Percentiles rank a stretch among this genome's conserved stretches.
Evolutionary conservation across 2,113 vertebrate species (phyloP).

Genomic region (Dromiciops gliroides): DNA sequence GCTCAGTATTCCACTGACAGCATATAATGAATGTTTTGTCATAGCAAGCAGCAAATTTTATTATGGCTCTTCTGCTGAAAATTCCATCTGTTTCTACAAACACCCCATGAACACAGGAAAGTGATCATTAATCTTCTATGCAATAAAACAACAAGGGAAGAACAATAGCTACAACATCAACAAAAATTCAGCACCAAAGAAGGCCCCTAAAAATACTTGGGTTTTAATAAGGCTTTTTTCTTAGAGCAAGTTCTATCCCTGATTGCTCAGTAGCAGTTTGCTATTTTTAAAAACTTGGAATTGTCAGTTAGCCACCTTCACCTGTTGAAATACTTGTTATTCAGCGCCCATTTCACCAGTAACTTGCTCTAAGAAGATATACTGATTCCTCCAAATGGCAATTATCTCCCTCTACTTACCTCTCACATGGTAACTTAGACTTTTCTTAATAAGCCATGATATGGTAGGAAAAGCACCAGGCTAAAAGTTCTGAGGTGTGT

Average conservation of each 20-base stretch:
- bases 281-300: background rate
- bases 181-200: background rate
- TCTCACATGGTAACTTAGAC: background rate
- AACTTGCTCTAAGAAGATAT: background rate
- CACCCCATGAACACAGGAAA: slow-evolving; percentile 45
- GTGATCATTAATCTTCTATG: slow-evolving; percentile 65
- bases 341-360: background rate
- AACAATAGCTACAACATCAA: background rate
- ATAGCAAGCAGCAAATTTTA: slow-evolving; percentile 68
- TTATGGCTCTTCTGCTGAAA: slow-evolving; percentile 64
- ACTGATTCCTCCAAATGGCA: background rate
- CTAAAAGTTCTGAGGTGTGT: background rate
- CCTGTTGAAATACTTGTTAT: slow-evolving; percentile 11
- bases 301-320: background rate
- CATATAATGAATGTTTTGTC: slow-evolving; percentile 65
- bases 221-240: background rate
- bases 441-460: background rate
- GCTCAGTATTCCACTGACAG: slow-evolving; percentile 52
- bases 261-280: background rate
- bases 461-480: background rate
- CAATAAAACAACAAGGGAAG: slow-evolving; percentile 25
- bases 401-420: background rate
- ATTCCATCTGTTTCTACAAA: slow-evolving; percentile 68
- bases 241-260: background rate
- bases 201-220: slow-evolving; percentile 1